These are phyloP conservation scores for Drosophila seguyi DNA, from an alignment of 1,140 invertebrate species.

Conservation along the genomic window DNA sequence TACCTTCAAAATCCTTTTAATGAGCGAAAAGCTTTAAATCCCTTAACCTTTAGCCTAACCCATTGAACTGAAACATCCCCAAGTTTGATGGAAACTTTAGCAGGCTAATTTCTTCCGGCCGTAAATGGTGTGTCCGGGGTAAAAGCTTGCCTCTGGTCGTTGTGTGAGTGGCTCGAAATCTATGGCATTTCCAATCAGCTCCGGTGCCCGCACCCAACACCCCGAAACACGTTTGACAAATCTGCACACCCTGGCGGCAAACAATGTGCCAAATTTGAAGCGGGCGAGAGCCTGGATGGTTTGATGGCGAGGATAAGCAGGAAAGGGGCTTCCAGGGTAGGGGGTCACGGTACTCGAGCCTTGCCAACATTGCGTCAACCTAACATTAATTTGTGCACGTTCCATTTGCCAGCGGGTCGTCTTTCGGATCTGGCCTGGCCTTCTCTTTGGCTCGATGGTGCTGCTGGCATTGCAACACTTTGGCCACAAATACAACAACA, in stretches of 20 bases:
- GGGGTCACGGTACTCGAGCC: slow-evolving; percentile 53
- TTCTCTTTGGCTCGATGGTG: slow-evolving; percentile 36
- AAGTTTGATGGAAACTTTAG: slow-evolving; percentile 14
- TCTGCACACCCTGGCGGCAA: slow-evolving; percentile 60
- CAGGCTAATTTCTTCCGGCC: slow-evolving; percentile 45
- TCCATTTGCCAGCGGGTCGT: slow-evolving; percentile 65
- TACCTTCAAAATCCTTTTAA: background rate
- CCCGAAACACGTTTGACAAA: slow-evolving; percentile 56
- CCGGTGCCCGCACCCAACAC: slow-evolving; percentile 1
- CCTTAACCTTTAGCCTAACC: background rate
- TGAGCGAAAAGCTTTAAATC: background rate
- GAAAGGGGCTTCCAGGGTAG: too few relatives aligned
- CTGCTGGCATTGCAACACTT: slow-evolving; percentile 69
- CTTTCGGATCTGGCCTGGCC: slow-evolving; percentile 33
- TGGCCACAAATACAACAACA: slow-evolving; percentile 67
- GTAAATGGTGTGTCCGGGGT: slow-evolving; percentile 9
- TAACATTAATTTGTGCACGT: slow-evolving; percentile 80
- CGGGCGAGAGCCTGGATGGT: background rate
- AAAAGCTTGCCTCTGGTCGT: slow-evolving; percentile 20
- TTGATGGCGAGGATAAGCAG: background rate
- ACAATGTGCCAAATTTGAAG: slow-evolving; percentile 78
- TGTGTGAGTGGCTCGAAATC: slow-evolving; percentile 32
- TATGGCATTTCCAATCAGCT: slow-evolving; percentile 61
- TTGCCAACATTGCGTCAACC: slow-evolving; percentile 68
- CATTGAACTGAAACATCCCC: slow-evolving; percentile 1